phyloP scores from a whole-genome alignment of 2,797 vertebrate genomes.

The Gouania willdenowi region DNA sequence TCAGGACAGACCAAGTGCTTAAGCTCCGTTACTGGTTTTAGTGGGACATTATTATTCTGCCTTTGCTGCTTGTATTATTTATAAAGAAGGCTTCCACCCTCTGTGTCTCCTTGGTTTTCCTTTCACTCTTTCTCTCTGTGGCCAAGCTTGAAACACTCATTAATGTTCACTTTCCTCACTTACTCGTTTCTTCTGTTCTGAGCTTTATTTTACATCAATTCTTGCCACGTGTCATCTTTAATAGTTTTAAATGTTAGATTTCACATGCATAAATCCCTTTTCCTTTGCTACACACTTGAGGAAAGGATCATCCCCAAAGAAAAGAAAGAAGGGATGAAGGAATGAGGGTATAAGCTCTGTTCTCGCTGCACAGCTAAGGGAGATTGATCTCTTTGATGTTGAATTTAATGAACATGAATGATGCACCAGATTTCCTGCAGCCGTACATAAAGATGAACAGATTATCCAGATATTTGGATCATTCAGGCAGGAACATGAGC shows the following conservation, averaged over 20 bases:
- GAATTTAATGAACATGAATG: conserved; percentile 60
- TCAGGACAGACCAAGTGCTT: conserved; percentile 28
- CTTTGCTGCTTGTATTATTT: conserved; percentile 44
- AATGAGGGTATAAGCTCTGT: conserved; percentile 40
- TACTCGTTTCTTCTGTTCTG: neutral
- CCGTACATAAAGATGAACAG: conserved; percentile 62
- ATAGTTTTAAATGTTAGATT: conserved; percentile 33
- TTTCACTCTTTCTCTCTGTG: conserved; percentile 11
- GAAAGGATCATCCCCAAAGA: conserved; percentile 41
- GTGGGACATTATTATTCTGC: conserved; percentile 40
- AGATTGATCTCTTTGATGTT: conserved; percentile 52
- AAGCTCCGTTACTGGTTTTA: conserved; percentile 46
- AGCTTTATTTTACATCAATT: conserved; percentile 14
- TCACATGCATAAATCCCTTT: conserved; percentile 39
- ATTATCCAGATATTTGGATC: conserved; percentile 63
- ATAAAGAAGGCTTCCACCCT: conserved; percentile 33
- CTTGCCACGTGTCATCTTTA: conserved; percentile 41
- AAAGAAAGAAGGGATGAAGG: conserved; percentile 44
- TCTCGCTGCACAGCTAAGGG: conserved; percentile 37
- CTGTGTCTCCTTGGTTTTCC: conserved; percentile 4
- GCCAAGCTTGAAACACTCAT: conserved; percentile 33
- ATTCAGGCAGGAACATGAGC: conserved; percentile 49
- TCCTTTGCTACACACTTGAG: conserved; percentile 52
- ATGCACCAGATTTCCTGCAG: conserved; percentile 61
- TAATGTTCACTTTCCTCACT: conserved; percentile 49